phyloP scores from a whole-genome alignment of 2,113 vertebrate genomes.

The Philantomba maxwellii region DNA sequence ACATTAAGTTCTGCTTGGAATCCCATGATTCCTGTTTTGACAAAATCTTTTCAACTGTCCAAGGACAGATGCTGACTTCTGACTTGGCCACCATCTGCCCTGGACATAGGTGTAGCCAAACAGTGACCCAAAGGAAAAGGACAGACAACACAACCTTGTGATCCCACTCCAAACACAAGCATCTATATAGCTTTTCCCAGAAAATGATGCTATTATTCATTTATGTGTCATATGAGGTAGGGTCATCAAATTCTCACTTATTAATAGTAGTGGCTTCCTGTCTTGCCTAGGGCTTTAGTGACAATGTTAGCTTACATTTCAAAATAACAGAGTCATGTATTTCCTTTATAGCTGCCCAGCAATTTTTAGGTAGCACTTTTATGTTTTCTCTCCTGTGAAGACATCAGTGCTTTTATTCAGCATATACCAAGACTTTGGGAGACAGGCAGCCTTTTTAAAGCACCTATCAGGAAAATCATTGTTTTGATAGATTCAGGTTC shows the following conservation, averaged over 20 bases:
- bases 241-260: slow-evolving; percentile 39
- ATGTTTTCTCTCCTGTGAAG: slow-evolving; percentile 48
- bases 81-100: neutral
- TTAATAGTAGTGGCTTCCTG: slow-evolving; percentile 30
- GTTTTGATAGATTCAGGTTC: no score
- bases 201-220: neutral
- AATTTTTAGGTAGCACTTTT: slow-evolving; percentile 57
- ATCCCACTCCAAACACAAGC: neutral
- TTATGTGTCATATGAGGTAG: neutral
- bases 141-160: neutral
- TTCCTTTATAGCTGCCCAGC: slow-evolving; percentile 48
- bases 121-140: neutral
- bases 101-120: neutral
- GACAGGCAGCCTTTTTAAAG: no score
- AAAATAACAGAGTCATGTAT: slow-evolving; percentile 52
- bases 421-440: no score
- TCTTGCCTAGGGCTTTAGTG: slow-evolving; percentile 26
- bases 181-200: neutral
- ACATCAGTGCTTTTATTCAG: neutral
- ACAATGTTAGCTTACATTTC: slow-evolving; percentile 53
- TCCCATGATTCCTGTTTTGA: neutral
- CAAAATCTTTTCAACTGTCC: neutral
- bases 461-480: no score
- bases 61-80: neutral
- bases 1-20: neutral